Evolutionary conservation across 2,888 invertebrate species (phyloP).

Genomic region (Scrobipalpa atriplicella): DNA sequence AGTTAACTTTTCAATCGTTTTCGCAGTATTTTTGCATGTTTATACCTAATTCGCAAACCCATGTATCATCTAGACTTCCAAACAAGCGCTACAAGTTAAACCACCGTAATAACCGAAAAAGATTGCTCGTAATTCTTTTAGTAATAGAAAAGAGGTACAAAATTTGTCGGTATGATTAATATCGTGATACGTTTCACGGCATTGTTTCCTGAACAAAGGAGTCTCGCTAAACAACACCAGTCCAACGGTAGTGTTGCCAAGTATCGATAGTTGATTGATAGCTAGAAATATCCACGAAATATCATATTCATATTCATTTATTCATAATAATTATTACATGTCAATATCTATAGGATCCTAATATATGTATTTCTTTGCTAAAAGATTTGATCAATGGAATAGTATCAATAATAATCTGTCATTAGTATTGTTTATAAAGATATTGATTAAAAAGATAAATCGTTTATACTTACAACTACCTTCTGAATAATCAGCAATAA

Average conservation of each 20-base stretch:
- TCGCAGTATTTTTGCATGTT: not conserved
- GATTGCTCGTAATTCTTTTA: not conserved
- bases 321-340: too few species aligned
- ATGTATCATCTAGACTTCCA: not conserved
- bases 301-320: too few species aligned
- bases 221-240: constrained; percentile 45
- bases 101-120: not conserved
- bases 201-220: constrained; percentile 54
- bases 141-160: not conserved
- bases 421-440: too few species aligned
- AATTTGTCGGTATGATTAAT: constrained; percentile 47
- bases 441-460: too few species aligned
- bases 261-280: constrained; percentile 1
- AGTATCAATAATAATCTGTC: too few species aligned
- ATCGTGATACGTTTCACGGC: constrained; percentile 48
- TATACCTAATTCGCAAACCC: not conserved
- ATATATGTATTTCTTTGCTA: too few species aligned
- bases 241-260: not conserved
- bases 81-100: not conserved
- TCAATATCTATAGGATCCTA: too few species aligned
- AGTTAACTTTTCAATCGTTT: not conserved
- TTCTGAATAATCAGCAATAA: not conserved
- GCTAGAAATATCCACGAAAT: too few species aligned
- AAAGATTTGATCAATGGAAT: too few species aligned
- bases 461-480: not conserved